These are phyloP conservation scores for Pseudanteris insignis DNA, from an alignment of 2,888 invertebrate genomes.

Conservation along the genomic window DNA sequence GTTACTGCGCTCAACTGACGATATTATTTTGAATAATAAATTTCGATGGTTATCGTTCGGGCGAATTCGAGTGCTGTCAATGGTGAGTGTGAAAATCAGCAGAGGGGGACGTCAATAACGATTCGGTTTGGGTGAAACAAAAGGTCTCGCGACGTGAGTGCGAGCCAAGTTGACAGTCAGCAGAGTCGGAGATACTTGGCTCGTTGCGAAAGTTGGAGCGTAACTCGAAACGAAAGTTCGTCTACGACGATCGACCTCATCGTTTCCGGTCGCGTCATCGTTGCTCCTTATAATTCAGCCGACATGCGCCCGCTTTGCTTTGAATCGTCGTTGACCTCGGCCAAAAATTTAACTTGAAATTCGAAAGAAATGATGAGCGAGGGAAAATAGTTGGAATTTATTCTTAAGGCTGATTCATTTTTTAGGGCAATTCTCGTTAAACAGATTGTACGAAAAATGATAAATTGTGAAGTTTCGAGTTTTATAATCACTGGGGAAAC, in stretches of 20 bases:
- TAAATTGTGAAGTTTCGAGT: no score
- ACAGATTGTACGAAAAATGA: no score
- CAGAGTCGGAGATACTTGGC: slow-evolving; percentile 2
- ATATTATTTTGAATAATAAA: no score
- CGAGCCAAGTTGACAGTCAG: slow-evolving; percentile 6
- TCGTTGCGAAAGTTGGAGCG: slow-evolving; percentile 20
- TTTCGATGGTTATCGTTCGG: no score
- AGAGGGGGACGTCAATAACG: slow-evolving; percentile 23
- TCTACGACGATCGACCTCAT: slow-evolving; percentile 18
- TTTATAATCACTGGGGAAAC: no score
- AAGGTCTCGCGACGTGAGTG: slow-evolving; percentile 12
- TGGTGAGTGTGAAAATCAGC: no score
- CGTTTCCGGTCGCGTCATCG: slow-evolving; percentile 8
- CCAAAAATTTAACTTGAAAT: no score
- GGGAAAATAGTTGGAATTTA: slow-evolving; percentile 31
- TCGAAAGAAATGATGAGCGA: no score
- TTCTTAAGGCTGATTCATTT: no score
- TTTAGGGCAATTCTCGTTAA: no score
- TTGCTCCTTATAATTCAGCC: slow-evolving; percentile 22
- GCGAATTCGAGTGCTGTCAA: no score
- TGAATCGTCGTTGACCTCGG: slow-evolving; percentile 19
- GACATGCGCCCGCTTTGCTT: slow-evolving; percentile 12
- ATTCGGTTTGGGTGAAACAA: slow-evolving; percentile 22
- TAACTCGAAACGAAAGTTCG: slow-evolving; percentile 25
- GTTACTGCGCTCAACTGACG: no score